Percentiles rank a stretch among this genome's conserved stretches.
These are phyloP conservation scores for Romanogobio albipinnatus DNA, from an alignment of 2,113 vertebrate genomes.

Conservation along the genomic window DNA sequence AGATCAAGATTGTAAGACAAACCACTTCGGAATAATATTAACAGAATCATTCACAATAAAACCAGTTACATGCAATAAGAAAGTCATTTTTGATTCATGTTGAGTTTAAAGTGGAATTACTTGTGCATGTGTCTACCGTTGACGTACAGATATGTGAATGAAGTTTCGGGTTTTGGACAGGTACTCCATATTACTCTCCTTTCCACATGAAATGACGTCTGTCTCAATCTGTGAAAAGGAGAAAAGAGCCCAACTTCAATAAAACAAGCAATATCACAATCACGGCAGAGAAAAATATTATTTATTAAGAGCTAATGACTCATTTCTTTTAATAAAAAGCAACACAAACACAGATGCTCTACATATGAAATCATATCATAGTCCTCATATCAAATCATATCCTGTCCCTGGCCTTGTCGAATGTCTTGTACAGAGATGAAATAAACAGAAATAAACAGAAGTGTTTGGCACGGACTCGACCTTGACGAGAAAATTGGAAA, in stretches of 20 bases:
- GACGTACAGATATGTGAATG: slow-evolving; percentile 75
- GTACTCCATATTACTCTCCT: slow-evolving; percentile 55
- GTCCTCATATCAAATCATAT: slow-evolving; percentile 36
- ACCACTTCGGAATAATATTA: neutral
- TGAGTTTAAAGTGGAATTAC: neutral
- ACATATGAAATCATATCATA: slow-evolving; percentile 6
- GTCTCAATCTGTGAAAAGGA: slow-evolving; percentile 67
- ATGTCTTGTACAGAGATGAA: slow-evolving; percentile 57
- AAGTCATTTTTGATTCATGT: neutral
- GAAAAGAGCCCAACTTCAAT: slow-evolving; percentile 3
- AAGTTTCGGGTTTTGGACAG: slow-evolving; percentile 71
- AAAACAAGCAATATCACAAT: neutral
- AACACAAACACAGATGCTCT: slow-evolving; percentile 17
- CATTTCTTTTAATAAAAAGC: neutral
- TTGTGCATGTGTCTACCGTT: slow-evolving; percentile 6
- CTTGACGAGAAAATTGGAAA: slow-evolving; percentile 59
- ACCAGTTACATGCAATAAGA: neutral
- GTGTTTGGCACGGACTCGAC: slow-evolving; percentile 55
- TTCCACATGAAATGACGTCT: slow-evolving; percentile 65
- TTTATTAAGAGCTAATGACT: neutral
- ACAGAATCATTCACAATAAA: neutral
- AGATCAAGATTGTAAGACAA: neutral
- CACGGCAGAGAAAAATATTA: neutral
- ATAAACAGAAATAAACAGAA: slow-evolving; percentile 67
- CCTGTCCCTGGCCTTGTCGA: slow-evolving; percentile 31